phyloP scores from a whole-genome alignment of 2,113 vertebrate genomes.

The Cygnus buccinator region DNA sequence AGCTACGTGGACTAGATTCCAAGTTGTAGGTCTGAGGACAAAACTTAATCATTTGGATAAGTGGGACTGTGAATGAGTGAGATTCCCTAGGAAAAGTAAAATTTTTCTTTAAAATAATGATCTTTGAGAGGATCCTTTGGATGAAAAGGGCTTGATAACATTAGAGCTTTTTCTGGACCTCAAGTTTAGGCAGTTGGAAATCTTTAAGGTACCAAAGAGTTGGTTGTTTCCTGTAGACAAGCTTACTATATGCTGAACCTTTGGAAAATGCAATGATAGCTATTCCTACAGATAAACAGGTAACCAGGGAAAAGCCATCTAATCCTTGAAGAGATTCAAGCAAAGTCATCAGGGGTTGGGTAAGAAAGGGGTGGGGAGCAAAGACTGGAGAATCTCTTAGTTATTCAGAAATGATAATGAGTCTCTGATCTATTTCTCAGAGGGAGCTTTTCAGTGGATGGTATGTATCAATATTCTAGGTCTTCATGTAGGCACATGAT shows the following conservation, averaged over 20 bases:
- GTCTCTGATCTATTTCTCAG: background rate
- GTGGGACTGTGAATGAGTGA: background rate
- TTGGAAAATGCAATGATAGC: background rate
- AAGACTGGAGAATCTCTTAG: background rate
- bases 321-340: background rate
- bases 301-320: background rate
- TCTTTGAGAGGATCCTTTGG: background rate
- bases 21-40: background rate
- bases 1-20: background rate
- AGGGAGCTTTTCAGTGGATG: background rate
- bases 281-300: background rate
- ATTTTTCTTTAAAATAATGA: rapidly evolving
- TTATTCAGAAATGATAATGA: background rate
- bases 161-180: background rate
- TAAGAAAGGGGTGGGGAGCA: background rate
- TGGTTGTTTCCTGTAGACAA: background rate
- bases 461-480: background rate
- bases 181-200: background rate
- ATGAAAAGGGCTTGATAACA: background rate
- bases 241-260: background rate
- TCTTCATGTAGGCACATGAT: background rate
- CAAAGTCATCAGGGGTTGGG: background rate
- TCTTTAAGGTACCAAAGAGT: background rate
- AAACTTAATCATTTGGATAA: background rate
- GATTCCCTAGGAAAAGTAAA: background rate